Evolutionary conservation across 2,113 vertebrate species (phyloP).

Genomic region (Stomatorhinus ivindoensis): DNA sequence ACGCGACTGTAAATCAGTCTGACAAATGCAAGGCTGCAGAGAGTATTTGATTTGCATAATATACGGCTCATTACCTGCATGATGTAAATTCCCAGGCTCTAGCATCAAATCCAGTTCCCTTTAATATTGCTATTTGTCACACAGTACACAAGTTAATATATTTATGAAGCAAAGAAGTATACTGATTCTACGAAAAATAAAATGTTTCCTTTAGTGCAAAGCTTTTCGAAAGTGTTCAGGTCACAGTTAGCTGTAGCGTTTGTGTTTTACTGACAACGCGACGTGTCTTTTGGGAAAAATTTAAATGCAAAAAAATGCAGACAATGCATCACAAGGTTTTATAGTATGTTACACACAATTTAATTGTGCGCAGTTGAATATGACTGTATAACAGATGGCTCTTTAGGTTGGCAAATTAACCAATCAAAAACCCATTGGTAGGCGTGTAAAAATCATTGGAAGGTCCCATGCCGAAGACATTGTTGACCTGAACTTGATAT

Average conservation of each 20-base stretch:
- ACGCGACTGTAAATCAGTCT: constrained; percentile 16
- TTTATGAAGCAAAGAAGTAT: constrained; percentile 24
- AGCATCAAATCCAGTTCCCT: constrained; percentile 24
- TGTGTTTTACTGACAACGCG: background rate
- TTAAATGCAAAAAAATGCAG: background rate
- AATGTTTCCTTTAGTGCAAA: background rate
- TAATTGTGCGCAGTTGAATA: background rate
- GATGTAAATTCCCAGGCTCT: constrained; percentile 32
- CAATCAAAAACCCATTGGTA: background rate
- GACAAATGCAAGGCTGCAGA: constrained; percentile 30
- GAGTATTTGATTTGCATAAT: constrained; percentile 36
- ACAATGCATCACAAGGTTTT: background rate
- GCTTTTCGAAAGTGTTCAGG: background rate
- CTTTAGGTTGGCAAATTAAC: background rate
- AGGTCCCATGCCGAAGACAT: background rate
- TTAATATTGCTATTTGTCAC: constrained; percentile 31
- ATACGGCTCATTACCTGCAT: constrained; percentile 42
- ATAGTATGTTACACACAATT: background rate
- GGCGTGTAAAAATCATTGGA: background rate
- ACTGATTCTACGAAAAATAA: background rate
- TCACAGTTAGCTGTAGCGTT: background rate
- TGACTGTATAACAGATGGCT: background rate
- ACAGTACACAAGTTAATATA: constrained; percentile 22
- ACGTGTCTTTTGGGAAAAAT: background rate
- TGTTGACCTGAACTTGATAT: background rate